Evolutionary conservation across 2,113 vertebrate genomes (phyloP), one percentile per base, ranked within the genome.

Genomic region (Steatornis caripensis): DNA sequence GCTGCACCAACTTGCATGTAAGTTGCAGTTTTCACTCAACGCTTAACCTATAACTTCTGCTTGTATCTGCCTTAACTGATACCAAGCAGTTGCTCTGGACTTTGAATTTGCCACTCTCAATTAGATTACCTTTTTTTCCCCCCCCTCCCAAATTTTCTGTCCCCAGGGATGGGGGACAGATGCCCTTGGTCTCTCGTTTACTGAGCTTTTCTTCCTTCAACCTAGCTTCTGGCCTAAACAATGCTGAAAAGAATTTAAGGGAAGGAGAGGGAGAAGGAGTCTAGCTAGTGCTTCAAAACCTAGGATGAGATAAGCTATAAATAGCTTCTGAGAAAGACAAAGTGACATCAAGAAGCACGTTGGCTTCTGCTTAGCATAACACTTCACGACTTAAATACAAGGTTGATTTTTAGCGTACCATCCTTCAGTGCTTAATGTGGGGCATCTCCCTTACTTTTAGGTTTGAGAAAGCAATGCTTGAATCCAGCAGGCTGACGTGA

Each of bases 391-490:
- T 76, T 27, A 9, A 45, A 18, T 9, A 10, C 11, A 11, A 45
- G 48, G 49, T 8, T 36, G 84, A 37, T 18, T 26, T 61, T 3
- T 26, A 14, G 20, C 2, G 10, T 36, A 1, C 18, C 55, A 2
- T n/a, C n/a, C n/a, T n/a, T n/a, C 15, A 11, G 29, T 39, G 27
- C 55, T 93, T 26, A 95, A 43, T 45, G 21, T 6, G 49, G 34
- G 53, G 11, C 21, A 4, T 90, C 69, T 95, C 5, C 0, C 70
- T 90, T 57, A 39, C 51, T 87, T 89, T 64, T 48, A 97, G 95
- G 83, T 97, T 97, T 82, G 95, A 97, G 43, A 97, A 90, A 18
- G 78, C 91, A 8, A 64, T 94, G 62, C 46, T 74, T 2, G 82
- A 93, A 39, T 88, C 84, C 37, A 94, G 87, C 72, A 89, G 58